Percentiles rank a stretch among this genome's conserved stretches.
Evolutionary conservation across 2,797 vertebrate genomes (phyloP).

Genomic region (Karalla daura): DNA sequence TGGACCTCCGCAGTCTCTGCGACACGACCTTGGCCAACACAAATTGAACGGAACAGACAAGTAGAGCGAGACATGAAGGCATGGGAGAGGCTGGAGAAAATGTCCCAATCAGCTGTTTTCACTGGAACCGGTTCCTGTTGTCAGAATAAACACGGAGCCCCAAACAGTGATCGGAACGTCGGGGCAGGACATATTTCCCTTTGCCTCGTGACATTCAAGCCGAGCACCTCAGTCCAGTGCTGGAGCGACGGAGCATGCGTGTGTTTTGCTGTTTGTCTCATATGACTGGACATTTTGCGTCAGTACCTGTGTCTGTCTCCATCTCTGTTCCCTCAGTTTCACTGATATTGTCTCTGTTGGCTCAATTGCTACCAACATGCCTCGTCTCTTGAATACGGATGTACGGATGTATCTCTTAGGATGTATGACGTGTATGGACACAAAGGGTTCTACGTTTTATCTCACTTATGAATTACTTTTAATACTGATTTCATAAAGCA

Average conservation of each 20-base stretch:
- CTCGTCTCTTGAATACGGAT: conserved; percentile 2
- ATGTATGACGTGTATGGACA: neutral
- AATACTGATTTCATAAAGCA: neutral
- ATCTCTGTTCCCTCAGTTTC: neutral
- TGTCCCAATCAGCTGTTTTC: conserved; percentile 44
- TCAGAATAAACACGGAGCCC: neutral
- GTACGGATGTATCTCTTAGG: no score
- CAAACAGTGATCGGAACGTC: neutral
- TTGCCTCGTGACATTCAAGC: conserved; percentile 6
- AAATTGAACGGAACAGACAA: neutral
- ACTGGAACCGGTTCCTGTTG: conserved; percentile 10
- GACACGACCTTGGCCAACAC: no score
- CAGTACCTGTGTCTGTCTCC: neutral
- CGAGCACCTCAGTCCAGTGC: neutral
- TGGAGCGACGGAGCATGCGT: neutral
- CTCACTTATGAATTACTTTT: neutral
- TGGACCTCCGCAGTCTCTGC: no score
- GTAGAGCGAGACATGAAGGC: no score
- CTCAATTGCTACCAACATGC: neutral
- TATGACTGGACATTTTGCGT: neutral
- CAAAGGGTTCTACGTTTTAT: neutral
- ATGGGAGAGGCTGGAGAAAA: neutral
- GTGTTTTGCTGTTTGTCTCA: conserved; percentile 5
- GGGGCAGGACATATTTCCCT: neutral
- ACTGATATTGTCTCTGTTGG: neutral